These are phyloP conservation scores for Hylaeus anthracinus DNA, from an alignment of 1,140 invertebrate species.

Conservation along the genomic window DNA sequence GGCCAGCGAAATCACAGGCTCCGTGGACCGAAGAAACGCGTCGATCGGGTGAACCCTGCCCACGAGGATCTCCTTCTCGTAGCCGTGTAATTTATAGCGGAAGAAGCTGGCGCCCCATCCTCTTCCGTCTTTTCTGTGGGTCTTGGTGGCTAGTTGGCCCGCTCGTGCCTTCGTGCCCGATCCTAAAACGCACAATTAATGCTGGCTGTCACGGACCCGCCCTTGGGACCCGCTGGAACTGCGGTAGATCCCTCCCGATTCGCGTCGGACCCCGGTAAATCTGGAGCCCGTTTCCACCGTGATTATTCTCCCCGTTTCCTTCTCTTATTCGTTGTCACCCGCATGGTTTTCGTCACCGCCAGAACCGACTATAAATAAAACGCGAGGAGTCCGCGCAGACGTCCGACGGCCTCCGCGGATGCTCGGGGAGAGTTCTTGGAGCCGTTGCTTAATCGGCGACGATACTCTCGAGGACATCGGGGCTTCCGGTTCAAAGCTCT, in stretches of 20 bases:
- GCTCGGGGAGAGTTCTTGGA: no score
- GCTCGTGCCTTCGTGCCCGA: slow-evolving; percentile 24
- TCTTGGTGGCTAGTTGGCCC: neutral
- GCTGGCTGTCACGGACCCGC: slow-evolving; percentile 33
- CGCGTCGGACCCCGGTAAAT: no score
- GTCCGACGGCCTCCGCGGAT: neutral
- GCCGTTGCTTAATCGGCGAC: no score
- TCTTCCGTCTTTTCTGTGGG: neutral
- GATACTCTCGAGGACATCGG: no score
- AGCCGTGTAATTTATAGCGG: slow-evolving; percentile 76
- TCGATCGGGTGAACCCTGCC: slow-evolving; percentile 44
- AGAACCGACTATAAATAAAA: neutral
- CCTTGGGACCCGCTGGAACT: no score
- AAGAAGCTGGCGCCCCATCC: slow-evolving; percentile 55
- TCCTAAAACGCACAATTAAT: slow-evolving; percentile 59
- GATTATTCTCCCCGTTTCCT: no score
- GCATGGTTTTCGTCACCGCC: neutral
- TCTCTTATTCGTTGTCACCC: neutral
- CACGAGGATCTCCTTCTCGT: slow-evolving; percentile 45
- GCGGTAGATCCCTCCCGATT: no score
- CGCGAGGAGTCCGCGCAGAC: neutral
- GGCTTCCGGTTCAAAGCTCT: no score
- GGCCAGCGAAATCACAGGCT: slow-evolving; percentile 70
- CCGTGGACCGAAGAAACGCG: slow-evolving; percentile 17
- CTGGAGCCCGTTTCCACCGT: no score